Percentiles rank a stretch among this genome's conserved stretches.
phyloP scores from a whole-genome alignment of 2,113 vertebrate genomes.

The Periophthalmus modestus region DNA sequence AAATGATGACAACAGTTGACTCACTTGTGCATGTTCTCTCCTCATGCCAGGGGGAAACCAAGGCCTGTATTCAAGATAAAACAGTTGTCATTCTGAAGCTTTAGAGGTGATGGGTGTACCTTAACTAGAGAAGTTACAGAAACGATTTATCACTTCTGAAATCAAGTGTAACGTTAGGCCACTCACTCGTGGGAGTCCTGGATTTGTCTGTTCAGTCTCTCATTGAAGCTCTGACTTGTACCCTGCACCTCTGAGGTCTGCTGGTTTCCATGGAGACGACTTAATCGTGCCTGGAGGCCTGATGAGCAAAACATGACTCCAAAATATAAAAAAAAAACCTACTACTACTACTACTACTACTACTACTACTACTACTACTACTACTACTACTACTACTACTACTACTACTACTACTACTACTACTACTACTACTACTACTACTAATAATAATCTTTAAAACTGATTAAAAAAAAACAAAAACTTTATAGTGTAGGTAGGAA shows the following conservation, averaged over 20 bases:
- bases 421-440: background rate
- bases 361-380: background rate
- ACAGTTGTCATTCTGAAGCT: slow-evolving; percentile 38
- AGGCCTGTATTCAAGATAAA: slow-evolving; percentile 76
- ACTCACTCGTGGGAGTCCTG: slow-evolving; percentile 93
- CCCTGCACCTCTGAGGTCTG: slow-evolving; percentile 78
- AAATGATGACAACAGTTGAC: slow-evolving; percentile 44
- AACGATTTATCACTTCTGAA: background rate
- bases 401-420: background rate
- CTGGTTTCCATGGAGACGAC: slow-evolving; percentile 84
- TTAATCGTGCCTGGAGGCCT: slow-evolving; percentile 93
- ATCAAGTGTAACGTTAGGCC: background rate
- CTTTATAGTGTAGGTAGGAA: background rate
- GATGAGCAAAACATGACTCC: background rate
- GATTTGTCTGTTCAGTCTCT: slow-evolving; percentile 83
- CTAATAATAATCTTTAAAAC: too few relatives aligned
- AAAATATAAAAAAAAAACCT: too few relatives aligned
- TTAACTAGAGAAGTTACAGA: background rate
- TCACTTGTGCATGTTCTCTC: slow-evolving; percentile 92
- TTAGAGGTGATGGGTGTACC: background rate
- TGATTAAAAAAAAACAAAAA: too few relatives aligned
- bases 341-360: background rate
- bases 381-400: background rate
- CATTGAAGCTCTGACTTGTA: slow-evolving; percentile 76
- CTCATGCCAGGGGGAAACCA: slow-evolving; percentile 90